Conservation (phyloP, 2,113 vertebrate species). For the Myiozetetes cayanensis region DNA sequence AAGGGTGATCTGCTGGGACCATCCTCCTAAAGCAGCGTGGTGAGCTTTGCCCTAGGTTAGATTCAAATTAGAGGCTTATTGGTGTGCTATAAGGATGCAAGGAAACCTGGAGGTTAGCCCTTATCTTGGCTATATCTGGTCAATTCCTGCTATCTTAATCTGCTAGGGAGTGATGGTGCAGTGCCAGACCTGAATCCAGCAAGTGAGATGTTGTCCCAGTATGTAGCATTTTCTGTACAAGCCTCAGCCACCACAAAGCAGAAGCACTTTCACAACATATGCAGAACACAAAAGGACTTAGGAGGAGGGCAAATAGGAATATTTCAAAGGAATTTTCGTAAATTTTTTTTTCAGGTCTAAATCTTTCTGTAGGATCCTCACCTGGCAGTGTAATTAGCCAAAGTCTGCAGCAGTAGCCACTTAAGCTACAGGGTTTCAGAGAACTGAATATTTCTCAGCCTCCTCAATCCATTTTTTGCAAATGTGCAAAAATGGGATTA, state of each 20-base stretch:
- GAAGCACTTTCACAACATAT: neutral
- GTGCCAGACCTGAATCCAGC: neutral
- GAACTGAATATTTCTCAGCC: neutral
- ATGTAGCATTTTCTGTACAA: neutral
- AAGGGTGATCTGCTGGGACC: neutral
- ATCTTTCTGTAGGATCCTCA: neutral
- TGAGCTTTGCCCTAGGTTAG: neutral
- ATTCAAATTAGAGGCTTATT: neutral
- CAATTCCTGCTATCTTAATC: neutral
- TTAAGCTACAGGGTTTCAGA: conserved; percentile 9
- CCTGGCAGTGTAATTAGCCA: neutral
- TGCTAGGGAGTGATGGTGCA: neutral
- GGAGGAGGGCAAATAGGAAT: neutral
- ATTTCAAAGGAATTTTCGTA: neutral
- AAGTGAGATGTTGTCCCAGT: neutral
- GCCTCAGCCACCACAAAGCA: neutral
- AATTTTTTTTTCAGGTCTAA: neutral
- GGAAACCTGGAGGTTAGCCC: neutral
- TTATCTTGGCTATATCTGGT: neutral
- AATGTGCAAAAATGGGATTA: conserved; percentile 59
- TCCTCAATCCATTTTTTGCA: conserved; percentile 20
- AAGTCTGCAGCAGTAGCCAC: neutral
- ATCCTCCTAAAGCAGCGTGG: fast-evolving
- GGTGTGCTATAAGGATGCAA: neutral
- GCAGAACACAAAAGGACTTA: neutral